Percentiles rank a stretch among this genome's conserved stretches.
These are phyloP conservation scores for Siderastrea siderea DNA, from an alignment of 92 coral and sea anemone species.

Conservation along the genomic window DNA sequence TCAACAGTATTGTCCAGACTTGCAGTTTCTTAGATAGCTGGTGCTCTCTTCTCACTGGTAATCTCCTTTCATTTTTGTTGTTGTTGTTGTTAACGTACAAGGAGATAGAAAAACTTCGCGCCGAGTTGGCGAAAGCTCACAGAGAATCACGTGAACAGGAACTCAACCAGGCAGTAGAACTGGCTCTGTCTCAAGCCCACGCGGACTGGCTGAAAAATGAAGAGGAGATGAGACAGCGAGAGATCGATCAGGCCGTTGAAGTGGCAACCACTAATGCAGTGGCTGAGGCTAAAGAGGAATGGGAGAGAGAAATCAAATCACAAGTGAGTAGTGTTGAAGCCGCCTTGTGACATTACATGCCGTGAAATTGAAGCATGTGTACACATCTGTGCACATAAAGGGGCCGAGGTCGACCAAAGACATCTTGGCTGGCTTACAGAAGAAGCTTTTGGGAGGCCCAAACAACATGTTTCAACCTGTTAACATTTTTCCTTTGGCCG, in stretches of 20 bases:
- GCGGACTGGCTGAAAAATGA: slow-evolving; percentile 89
- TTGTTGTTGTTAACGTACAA: neutral
- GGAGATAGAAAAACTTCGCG: slow-evolving; percentile 58
- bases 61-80: neutral
- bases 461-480: no score
- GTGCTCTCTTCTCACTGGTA: neutral
- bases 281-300: slow-evolving; percentile 88
- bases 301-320: slow-evolving; percentile 79
- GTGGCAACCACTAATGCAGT: slow-evolving; percentile 91
- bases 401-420: no score
- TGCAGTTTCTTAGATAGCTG: neutral
- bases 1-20: no score
- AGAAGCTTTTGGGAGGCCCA: no score
- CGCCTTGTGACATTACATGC: no score
- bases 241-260: slow-evolving; percentile 87
- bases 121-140: slow-evolving; percentile 55
- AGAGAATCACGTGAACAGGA: slow-evolving; percentile 65
- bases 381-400: no score
- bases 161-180: slow-evolving; percentile 79
- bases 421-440: no score
- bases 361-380: no score
- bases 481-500: no score
- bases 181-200: slow-evolving; percentile 86
- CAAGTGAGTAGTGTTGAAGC: slow-evolving; percentile 34
- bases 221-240: slow-evolving; percentile 81